Percentiles rank a stretch among this genome's conserved stretches.
These are phyloP conservation scores for Ciconia boyciana DNA, from an alignment of 2,113 vertebrate species.

Conservation along the genomic window DNA sequence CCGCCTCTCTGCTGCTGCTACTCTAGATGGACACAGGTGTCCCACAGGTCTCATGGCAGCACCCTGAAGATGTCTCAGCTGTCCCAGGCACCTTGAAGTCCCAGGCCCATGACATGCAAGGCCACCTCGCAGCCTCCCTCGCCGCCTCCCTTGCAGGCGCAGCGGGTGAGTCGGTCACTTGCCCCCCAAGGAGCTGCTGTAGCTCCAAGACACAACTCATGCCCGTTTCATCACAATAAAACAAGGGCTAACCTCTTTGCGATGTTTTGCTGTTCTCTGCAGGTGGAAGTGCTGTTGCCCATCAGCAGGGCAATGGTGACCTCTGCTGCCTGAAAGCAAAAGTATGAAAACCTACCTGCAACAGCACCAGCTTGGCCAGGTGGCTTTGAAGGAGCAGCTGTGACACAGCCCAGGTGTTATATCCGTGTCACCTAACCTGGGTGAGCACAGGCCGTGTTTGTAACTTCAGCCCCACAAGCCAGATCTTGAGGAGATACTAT, in stretches of 20 bases:
- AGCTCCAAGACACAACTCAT: neutral
- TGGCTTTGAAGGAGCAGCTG: neutral
- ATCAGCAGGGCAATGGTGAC: slow-evolving; percentile 72
- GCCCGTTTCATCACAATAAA: neutral
- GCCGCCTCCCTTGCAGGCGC: too few species aligned
- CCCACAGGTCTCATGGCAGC: neutral
- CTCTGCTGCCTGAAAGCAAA: slow-evolving; percentile 70
- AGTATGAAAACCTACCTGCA: neutral
- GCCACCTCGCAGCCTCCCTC: neutral
- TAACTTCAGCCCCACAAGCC: neutral
- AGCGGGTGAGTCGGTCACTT: neutral
- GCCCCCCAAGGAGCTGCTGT: neutral
- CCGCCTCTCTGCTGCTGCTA: neutral
- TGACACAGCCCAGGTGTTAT: neutral
- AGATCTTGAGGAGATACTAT: neutral
- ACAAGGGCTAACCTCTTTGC: neutral
- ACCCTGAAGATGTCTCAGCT: fast-evolving
- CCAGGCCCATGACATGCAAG: neutral
- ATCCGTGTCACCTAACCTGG: neutral
- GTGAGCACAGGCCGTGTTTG: neutral
- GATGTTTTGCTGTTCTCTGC: neutral
- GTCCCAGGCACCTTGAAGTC: neutral
- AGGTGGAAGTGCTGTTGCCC: neutral
- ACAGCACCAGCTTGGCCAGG: neutral
- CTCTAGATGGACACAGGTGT: neutral